These are phyloP conservation scores for Drosophila sucinea DNA, from an alignment of 1,140 invertebrate species.

Conservation along the genomic window DNA sequence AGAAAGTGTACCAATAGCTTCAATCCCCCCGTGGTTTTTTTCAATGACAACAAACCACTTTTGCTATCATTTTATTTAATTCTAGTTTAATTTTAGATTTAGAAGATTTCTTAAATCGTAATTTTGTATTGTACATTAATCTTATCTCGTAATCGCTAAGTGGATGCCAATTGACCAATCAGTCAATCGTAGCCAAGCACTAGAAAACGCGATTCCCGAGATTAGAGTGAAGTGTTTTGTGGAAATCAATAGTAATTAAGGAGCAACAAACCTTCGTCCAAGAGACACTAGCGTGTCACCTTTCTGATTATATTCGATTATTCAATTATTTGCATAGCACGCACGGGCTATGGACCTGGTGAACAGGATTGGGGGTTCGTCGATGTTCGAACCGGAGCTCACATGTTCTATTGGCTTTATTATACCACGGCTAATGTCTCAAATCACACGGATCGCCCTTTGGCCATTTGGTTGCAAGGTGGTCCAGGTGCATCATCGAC, in stretches of 20 bases:
- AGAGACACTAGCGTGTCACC: background rate
- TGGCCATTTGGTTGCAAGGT: constrained; percentile 92
- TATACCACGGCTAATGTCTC: constrained; percentile 86
- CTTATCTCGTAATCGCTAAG: constrained; percentile 25
- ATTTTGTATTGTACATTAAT: too few species aligned
- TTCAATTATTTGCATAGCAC: constrained; percentile 30
- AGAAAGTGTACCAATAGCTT: constrained; percentile 33
- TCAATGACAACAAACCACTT: constrained; percentile 6
- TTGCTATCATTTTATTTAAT: constrained; percentile 5
- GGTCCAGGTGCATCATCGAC: constrained; percentile 90
- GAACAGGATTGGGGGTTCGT: constrained; percentile 89
- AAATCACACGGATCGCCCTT: constrained; percentile 86
- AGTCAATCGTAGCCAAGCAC: background rate
- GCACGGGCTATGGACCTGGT: constrained; percentile 84
- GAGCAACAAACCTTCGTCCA: background rate
- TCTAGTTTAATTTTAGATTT: too few species aligned
- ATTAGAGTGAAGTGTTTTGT: constrained; percentile 33
- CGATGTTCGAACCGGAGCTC: constrained; percentile 87
- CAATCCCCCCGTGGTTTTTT: background rate
- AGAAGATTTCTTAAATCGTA: too few species aligned
- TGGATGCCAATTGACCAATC: constrained; percentile 3
- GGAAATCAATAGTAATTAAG: constrained; percentile 16
- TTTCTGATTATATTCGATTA: background rate
- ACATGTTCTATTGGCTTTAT: constrained; percentile 94
- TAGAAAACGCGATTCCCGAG: constrained; percentile 10